These are phyloP conservation scores for Phaonia tiefii DNA, from an alignment of 2,888 invertebrate genomes.

Conservation along the genomic window DNA sequence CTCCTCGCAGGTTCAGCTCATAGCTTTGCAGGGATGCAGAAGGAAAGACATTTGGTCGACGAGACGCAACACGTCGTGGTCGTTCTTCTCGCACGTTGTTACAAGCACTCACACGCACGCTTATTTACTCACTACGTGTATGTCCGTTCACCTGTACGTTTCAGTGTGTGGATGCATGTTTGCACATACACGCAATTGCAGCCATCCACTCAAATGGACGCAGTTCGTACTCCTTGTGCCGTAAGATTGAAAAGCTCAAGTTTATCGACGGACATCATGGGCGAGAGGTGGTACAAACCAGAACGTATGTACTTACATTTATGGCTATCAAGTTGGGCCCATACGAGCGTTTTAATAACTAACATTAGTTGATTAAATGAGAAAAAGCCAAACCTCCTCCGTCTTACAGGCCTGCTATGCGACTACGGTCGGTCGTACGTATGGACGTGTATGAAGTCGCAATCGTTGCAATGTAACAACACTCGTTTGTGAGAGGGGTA, in stretches of 20 bases:
- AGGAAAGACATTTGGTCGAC: no score
- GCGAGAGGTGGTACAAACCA: conserved; percentile 45
- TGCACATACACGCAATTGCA: conserved; percentile 58
- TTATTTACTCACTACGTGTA: not conserved
- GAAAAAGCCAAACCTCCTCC: conserved; percentile 55
- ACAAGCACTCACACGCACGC: no score
- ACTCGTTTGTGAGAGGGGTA: not conserved
- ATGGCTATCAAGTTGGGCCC: conserved; percentile 23
- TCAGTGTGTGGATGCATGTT: conserved; percentile 22
- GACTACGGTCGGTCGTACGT: no score
- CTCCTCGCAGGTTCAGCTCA: not conserved
- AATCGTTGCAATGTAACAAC: no score
- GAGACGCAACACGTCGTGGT: not conserved
- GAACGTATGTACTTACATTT: conserved; percentile 39
- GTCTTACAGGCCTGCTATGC: not conserved
- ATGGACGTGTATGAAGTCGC: no score
- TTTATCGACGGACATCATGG: not conserved
- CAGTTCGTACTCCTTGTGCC: no score
- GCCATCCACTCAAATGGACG: not conserved
- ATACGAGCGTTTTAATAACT: conserved; percentile 65
- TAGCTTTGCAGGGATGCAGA: no score
- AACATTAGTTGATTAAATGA: conserved; percentile 68
- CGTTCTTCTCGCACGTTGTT: conserved; percentile 6
- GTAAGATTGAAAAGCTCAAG: not conserved
- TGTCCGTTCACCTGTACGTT: not conserved